Conservation (phyloP, 2,113 vertebrate species). For the Tyto alba region DNA sequence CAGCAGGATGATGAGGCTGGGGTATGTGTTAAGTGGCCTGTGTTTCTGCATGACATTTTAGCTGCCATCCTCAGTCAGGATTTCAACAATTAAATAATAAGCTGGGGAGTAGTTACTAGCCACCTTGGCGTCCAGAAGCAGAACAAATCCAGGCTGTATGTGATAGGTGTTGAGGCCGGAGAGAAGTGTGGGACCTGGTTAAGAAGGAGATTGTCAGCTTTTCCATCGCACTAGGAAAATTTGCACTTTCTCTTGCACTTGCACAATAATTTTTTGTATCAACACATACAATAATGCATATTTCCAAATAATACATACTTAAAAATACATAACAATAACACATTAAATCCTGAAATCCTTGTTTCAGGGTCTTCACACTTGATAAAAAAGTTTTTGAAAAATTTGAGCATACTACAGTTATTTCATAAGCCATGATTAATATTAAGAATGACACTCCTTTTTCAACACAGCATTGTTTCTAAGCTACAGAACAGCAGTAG, state of each 20-base stretch:
- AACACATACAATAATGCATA: neutral
- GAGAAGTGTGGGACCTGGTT: neutral
- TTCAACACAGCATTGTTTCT: neutral
- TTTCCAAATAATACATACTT: neutral
- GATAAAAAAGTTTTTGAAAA: neutral
- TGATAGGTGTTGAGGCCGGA: neutral
- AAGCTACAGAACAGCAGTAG: neutral
- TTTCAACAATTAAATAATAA: neutral
- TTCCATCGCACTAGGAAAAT: neutral
- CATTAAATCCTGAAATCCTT: neutral
- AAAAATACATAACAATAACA: neutral
- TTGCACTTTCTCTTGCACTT: neutral
- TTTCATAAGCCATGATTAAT: neutral
- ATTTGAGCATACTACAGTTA: neutral
- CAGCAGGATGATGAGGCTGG: neutral
- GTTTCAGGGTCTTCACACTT: neutral
- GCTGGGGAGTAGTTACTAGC: neutral
- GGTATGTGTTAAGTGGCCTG: rapidly evolving
- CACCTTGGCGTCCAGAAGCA: neutral
- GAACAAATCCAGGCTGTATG: neutral
- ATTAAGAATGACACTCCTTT: neutral
- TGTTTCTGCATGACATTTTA: neutral
- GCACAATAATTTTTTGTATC: neutral
- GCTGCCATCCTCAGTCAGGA: neutral
- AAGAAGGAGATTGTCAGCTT: neutral